Evolutionary conservation across 2,113 vertebrate genomes (phyloP).

Genomic region (Phasianus colchicus): DNA sequence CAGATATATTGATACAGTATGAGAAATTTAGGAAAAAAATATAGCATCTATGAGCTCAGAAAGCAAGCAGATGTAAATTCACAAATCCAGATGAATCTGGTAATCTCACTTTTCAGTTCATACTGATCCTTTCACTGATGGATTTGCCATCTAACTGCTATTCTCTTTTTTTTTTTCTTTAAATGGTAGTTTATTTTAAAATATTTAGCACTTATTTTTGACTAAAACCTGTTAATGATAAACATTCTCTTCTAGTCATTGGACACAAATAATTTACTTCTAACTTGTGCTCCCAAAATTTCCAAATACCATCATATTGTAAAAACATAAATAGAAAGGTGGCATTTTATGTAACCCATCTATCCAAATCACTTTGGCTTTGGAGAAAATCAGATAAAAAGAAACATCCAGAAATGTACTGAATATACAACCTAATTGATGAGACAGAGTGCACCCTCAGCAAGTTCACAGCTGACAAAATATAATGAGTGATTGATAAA

Average conservation of each 20-base stretch:
- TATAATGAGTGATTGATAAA: neutral
- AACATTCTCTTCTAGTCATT: neutral
- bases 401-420: neutral
- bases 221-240: neutral
- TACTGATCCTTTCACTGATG: neutral
- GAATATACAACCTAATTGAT: neutral
- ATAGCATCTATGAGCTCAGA: neutral
- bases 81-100: neutral
- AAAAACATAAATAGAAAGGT: neutral
- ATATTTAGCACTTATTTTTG: neutral
- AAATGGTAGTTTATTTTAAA: neutral
- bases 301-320: neutral
- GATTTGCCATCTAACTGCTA: neutral
- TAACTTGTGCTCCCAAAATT: neutral
- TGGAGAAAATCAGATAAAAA: neutral
- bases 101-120: neutral
- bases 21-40: neutral
- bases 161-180: neutral
- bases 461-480: neutral
- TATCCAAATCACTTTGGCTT: neutral
- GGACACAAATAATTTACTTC: neutral
- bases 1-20: neutral
- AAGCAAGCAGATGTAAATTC: neutral
- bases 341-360: neutral
- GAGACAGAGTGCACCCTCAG: neutral